phyloP scores from a whole-genome alignment of 2,113 vertebrate species.

The Dromaius novaehollandiae region DNA sequence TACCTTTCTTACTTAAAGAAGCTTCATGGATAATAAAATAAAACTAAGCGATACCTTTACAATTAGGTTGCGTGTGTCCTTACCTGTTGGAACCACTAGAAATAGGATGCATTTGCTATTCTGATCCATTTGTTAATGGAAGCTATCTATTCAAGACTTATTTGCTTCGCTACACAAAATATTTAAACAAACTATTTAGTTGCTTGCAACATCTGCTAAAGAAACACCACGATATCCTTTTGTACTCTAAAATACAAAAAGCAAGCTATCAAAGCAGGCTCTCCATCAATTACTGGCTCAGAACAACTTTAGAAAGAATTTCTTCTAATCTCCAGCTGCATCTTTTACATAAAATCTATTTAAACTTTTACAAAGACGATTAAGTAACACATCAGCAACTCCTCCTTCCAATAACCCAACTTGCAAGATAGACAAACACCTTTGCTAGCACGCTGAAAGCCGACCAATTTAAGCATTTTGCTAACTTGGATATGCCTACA shows the following conservation, averaged over 20 bases:
- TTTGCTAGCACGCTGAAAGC: background rate
- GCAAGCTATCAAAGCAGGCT: background rate
- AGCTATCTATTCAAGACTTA: background rate
- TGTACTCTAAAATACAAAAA: conserved; percentile 22
- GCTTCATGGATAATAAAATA: background rate
- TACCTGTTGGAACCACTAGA: background rate
- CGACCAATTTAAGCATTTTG: background rate
- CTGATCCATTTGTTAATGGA: conserved; percentile 29
- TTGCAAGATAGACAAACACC: background rate
- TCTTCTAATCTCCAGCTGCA: background rate
- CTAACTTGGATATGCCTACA: background rate
- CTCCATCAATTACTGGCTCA: background rate
- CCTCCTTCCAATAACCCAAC: background rate
- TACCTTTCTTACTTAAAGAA: background rate
- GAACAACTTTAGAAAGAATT: conserved; percentile 23
- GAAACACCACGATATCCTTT: conserved; percentile 10
- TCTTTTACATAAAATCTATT: conserved; percentile 1
- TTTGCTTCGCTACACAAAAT: conserved; percentile 42
- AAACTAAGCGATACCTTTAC: background rate
- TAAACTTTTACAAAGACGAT: background rate
- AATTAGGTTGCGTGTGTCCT: background rate
- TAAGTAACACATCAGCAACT: background rate
- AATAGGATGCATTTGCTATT: conserved; percentile 41
- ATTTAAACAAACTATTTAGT: conserved; percentile 32
- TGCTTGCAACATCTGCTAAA: conserved; percentile 16